Conservation (phyloP, 1,140 invertebrate genomes). For the Drosophila nikananu region DNA sequence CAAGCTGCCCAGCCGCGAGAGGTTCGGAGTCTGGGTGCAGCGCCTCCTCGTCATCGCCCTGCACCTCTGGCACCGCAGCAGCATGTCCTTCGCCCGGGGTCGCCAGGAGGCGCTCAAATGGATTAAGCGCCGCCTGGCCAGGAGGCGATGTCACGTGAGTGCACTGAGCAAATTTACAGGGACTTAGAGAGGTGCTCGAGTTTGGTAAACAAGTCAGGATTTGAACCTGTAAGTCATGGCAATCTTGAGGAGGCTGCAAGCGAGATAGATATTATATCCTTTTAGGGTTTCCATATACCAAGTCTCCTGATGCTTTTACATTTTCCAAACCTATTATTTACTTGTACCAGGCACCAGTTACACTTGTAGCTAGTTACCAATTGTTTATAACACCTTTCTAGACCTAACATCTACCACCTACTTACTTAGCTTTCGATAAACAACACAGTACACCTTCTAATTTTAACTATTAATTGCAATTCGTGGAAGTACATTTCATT, state of each 20-base stretch:
- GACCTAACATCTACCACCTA: not conserved
- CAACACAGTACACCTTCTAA: not conserved
- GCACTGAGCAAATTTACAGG: not conserved
- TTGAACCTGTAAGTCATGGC: not conserved
- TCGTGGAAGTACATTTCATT: not conserved
- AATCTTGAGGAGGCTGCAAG: too few species aligned
- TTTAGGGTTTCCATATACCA: not conserved
- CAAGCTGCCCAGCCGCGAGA: conserved; percentile 56
- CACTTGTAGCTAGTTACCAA: not conserved
- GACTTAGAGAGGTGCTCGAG: not conserved
- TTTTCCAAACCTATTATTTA: not conserved
- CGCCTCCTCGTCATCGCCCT: conserved; percentile 60
- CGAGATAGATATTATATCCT: too few species aligned
- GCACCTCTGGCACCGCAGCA: conserved; percentile 60
- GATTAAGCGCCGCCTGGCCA: conserved; percentile 70
- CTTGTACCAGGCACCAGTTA: not conserved
- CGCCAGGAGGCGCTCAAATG: conserved; percentile 72
- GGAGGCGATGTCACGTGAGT: conserved; percentile 57
- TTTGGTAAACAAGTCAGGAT: not conserved
- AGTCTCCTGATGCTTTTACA: not conserved
- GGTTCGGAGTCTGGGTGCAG: conserved; percentile 71
- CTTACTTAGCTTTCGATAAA: not conserved
- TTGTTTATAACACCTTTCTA: not conserved
- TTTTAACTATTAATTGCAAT: not conserved
- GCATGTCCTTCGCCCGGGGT: conserved; percentile 67